Evolutionary conservation across 2,888 invertebrate genomes (phyloP).

Genomic region (Antheraea yamamai): DNA sequence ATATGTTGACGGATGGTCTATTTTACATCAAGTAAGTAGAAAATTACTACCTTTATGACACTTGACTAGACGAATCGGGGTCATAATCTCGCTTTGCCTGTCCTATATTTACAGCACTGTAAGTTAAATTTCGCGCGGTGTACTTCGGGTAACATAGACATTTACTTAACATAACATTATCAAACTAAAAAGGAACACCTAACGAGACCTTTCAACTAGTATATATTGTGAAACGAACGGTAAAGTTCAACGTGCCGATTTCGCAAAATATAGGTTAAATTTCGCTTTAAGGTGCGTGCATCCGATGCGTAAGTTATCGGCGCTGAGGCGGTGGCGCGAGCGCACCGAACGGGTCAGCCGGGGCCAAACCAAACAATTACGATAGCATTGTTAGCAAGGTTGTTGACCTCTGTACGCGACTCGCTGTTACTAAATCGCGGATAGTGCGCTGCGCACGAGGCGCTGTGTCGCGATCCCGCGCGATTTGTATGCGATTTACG

Average conservation of each 20-base stretch:
- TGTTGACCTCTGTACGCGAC: constrained; percentile 49
- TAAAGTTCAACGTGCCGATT: constrained; percentile 11
- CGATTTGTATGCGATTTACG: constrained; percentile 48
- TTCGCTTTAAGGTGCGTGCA: constrained; percentile 24
- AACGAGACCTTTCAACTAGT: neutral
- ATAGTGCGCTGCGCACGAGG: neutral
- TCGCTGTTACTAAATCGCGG: constrained; percentile 48
- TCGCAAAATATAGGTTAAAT: constrained; percentile 11
- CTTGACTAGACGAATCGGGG: neutral
- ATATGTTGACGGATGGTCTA: neutral
- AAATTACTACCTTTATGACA: neutral
- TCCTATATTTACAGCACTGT: neutral
- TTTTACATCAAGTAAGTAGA: neutral
- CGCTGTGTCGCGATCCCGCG: constrained; percentile 26
- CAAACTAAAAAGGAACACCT: neutral
- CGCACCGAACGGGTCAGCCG: constrained; percentile 40
- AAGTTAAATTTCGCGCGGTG: neutral
- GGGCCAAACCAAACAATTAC: constrained; percentile 73
- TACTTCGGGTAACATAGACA: neutral
- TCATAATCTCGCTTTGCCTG: neutral
- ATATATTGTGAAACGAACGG: constrained; percentile 8
- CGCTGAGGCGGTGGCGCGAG: neutral
- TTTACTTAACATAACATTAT: neutral
- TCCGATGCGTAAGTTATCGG: constrained; percentile 37
- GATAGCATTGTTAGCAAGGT: constrained; percentile 66